These are phyloP conservation scores for Atherix ibis DNA, from an alignment of 2,888 invertebrate species.

Conservation along the genomic window DNA sequence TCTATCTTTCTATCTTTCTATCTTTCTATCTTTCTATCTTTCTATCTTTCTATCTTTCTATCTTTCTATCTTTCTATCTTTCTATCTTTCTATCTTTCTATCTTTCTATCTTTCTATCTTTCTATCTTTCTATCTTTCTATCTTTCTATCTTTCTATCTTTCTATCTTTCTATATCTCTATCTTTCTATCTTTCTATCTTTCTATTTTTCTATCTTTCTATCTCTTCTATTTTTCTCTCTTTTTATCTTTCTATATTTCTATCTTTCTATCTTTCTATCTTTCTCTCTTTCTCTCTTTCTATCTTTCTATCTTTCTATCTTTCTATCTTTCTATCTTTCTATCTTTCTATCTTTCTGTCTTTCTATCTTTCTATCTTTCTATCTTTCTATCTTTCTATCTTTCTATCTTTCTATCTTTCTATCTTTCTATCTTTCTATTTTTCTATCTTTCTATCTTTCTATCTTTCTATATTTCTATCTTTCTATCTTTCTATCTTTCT, in stretches of 20 bases:
- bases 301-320: background rate
- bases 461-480: background rate
- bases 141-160: background rate
- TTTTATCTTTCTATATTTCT: too few relatives aligned
- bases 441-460: background rate
- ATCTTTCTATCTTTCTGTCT: background rate
- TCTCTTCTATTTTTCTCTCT: too few relatives aligned
- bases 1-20: background rate
- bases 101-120: background rate
- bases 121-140: background rate
- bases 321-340: background rate
- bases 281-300: too few relatives aligned
- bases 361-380: background rate
- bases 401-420: background rate
- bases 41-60: background rate
- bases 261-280: too few relatives aligned
- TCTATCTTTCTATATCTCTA: background rate
- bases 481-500: background rate
- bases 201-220: too few relatives aligned
- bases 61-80: background rate
- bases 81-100: background rate
- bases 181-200: too few relatives aligned
- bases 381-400: background rate
- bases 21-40: background rate
- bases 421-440: background rate